These are phyloP conservation scores for Tympanuchus pallidicinctus DNA, from an alignment of 2,113 vertebrate genomes.

Conservation along the genomic window DNA sequence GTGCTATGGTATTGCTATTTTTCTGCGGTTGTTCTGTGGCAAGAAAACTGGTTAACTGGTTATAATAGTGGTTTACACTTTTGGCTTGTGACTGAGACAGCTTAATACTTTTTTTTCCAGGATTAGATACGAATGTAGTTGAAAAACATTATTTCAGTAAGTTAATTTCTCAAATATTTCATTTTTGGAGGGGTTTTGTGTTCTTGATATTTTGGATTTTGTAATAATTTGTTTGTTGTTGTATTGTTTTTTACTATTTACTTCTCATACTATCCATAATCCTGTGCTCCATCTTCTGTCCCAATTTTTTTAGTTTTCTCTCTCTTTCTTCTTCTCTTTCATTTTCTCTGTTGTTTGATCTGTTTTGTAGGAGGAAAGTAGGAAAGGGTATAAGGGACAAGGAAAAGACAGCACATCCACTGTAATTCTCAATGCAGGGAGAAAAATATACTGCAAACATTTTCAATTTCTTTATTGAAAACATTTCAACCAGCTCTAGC, in stretches of 20 bases:
- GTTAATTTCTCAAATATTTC: neutral
- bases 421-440: neutral
- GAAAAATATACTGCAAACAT: constrained; percentile 13
- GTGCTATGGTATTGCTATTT: neutral
- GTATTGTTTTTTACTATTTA: neutral
- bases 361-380: neutral
- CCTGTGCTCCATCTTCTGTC: neutral
- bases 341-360: neutral
- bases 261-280: neutral
- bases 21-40: neutral
- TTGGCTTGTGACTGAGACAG: neutral
- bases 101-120: neutral
- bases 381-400: neutral
- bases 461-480: constrained; percentile 16
- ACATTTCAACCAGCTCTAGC: constrained; percentile 11
- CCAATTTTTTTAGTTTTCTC: neutral
- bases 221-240: too few relatives aligned
- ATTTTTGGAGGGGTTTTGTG: neutral
- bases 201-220: neutral
- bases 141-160: neutral
- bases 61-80: neutral
- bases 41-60: neutral
- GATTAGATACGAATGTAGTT: neutral
- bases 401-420: neutral
- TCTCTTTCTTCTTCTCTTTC: neutral